Percentiles rank a stretch among this genome's conserved stretches.
These are phyloP conservation scores for Scaptomyza caliginosa DNA, from an alignment of 2,888 invertebrate genomes.

Conservation along the genomic window DNA sequence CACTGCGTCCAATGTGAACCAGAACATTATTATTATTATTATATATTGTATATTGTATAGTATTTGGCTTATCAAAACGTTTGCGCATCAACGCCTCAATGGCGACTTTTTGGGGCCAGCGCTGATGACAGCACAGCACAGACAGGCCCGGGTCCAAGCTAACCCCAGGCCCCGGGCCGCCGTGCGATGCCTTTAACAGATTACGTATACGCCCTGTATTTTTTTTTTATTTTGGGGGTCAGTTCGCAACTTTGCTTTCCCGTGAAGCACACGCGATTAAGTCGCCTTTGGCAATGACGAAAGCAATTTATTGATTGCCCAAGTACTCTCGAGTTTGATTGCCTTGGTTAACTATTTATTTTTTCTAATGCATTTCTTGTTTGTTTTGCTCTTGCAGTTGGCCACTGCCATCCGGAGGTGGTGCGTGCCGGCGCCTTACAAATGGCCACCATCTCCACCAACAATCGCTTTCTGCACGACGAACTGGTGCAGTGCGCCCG, in stretches of 20 bases:
- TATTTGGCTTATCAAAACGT: constrained; percentile 30
- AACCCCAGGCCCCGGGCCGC: constrained; percentile 14
- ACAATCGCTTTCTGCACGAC: constrained; percentile 98
- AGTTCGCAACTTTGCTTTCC: constrained; percentile 36
- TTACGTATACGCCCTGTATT: constrained; percentile 4
- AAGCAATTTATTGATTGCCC: constrained; percentile 6
- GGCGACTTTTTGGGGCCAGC: neutral
- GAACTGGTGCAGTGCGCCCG: constrained; percentile 96
- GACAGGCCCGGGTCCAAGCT: constrained; percentile 40
- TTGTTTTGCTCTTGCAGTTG: constrained; percentile 88
- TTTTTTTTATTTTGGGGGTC: neutral
- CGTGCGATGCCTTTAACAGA: constrained; percentile 9
- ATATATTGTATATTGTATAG: too few relatives aligned
- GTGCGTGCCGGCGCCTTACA: constrained; percentile 95
- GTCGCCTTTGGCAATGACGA: constrained; percentile 34
- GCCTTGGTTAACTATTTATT: too few relatives aligned
- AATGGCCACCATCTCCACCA: constrained; percentile 96
- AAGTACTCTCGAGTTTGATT: too few relatives aligned
- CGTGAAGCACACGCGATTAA: constrained; percentile 51
- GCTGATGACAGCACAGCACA: neutral
- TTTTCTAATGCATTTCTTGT: too few relatives aligned
- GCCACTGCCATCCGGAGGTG: constrained; percentile 98
- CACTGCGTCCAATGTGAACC: constrained; percentile 2
- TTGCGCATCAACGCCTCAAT: constrained; percentile 34
- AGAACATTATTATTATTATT: neutral